Evolutionary conservation across 2,797 vertebrate genomes (phyloP), one percentile per base, ranked within the genome.

Genomic region (Sebastes flavidus): DNA sequence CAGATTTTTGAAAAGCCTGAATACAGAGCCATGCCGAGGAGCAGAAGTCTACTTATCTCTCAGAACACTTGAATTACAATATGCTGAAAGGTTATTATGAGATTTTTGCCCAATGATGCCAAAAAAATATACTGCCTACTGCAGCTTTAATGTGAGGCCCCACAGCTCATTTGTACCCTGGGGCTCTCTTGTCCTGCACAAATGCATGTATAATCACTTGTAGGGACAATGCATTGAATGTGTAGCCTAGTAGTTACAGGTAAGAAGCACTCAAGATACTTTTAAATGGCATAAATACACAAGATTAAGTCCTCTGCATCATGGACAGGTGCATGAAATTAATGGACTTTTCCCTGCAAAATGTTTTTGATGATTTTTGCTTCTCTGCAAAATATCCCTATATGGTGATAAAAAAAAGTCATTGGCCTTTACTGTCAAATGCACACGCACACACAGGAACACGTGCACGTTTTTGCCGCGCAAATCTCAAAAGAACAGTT

Each of bases 401-500:
- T 75, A 7, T 60, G 29, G 11, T 61, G 42, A 24, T 11, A 75
- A 30, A 42, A 42, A 42, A 42, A 62, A 54, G 11, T 18, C 10
- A 9, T 3, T 59, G 46, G 2, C 24, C 12, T 72, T 74, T 29
- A 71, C 59, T 69, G 29, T 72, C 62, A 78, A 73, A 24, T 59
- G 20, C 29, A 20, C 22, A 27, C 32, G 46, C 14, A 20, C 68
- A 18, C 16, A 55, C 29, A 9, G 1, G 22, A 49, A 36, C 78
- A 62, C 42, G 25, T 27, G 78, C 84, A 86, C 86, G 76, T 82
- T 82, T 90, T 84, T 89, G 77, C 83, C 77, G 86, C 87, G 58
- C 62, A 74, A 83, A 87, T 82, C 71, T 83, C 75, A 78, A 87
- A 49, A 91, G 85, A 90, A 83, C 69, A 56, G 86, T 94, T 95